Evolutionary conservation across 2,888 invertebrate genomes (phyloP).

Genomic region (Drosophila incognita): DNA sequence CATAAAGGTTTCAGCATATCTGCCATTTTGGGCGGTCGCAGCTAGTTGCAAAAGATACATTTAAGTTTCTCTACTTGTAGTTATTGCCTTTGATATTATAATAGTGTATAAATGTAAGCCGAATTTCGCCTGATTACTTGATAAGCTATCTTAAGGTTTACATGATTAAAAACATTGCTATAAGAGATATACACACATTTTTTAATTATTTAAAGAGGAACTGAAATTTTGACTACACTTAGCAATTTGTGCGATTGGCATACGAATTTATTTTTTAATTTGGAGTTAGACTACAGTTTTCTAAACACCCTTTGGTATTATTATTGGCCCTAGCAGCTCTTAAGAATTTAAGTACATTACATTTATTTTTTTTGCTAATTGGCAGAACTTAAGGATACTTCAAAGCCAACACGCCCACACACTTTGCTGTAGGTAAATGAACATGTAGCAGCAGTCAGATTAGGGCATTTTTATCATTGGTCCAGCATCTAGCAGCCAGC

Average conservation of each 20-base stretch:
- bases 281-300: not conserved
- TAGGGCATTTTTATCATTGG: constrained; percentile 42
- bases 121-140: constrained; percentile 62
- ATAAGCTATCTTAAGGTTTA: constrained; percentile 42
- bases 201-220: not conserved
- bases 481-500: constrained; percentile 32
- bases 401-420: constrained; percentile 63
- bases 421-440: constrained; percentile 74
- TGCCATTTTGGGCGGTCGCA: constrained; percentile 83
- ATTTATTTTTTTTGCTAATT: constrained; percentile 38
- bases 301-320: not conserved
- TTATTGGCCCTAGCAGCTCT: not conserved
- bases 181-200: constrained; percentile 10
- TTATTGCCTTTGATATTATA: constrained; percentile 40
- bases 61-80: not conserved
- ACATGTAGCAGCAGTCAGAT: constrained; percentile 46
- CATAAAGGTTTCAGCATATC: constrained; percentile 84
- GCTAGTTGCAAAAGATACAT: constrained; percentile 51
- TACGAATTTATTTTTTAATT: not conserved
- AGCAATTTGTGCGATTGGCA: not conserved
- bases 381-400: constrained; percentile 46
- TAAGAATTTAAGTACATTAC: not conserved
- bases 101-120: constrained; percentile 36
- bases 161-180: constrained; percentile 30
- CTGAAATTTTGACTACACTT: not conserved